Evolutionary conservation across 1,140 invertebrate species (phyloP).

Genomic region (Luehdorfia chinensis): DNA sequence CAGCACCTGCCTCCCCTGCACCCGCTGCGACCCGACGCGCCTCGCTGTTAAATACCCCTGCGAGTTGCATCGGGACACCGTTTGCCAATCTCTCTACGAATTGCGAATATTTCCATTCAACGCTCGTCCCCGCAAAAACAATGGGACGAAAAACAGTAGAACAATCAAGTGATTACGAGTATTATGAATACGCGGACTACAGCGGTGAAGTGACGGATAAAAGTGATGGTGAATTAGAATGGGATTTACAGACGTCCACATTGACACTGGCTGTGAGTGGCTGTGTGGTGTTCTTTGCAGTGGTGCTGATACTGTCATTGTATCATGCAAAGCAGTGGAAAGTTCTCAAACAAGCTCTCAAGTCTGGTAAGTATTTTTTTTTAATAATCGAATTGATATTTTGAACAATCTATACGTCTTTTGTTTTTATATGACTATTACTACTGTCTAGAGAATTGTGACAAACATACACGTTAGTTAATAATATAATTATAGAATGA

Average conservation of each 20-base stretch:
- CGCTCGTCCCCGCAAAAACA: conserved; percentile 50
- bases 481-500: too few species aligned
- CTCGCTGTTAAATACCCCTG: conserved; percentile 81
- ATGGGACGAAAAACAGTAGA: conserved; percentile 39
- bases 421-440: neutral
- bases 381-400: too few species aligned
- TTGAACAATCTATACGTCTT: neutral
- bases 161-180: conserved; percentile 54
- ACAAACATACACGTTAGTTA: too few species aligned
- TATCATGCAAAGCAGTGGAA: conserved; percentile 80
- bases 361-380: conserved; percentile 67
- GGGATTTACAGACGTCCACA: conserved; percentile 78
- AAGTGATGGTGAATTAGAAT: conserved; percentile 46
- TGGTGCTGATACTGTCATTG: conserved; percentile 77
- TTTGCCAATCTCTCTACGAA: conserved; percentile 79
- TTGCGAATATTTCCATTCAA: conserved; percentile 77
- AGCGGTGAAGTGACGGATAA: conserved; percentile 54
- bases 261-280: conserved; percentile 78
- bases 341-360: conserved; percentile 78
- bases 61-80: conserved; percentile 80
- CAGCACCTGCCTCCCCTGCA: conserved; percentile 79
- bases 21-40: conserved; percentile 77
- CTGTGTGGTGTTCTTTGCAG: conserved; percentile 80
- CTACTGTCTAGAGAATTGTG: too few species aligned
- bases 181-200: conserved; percentile 59